Conservation (phyloP, 2,113 vertebrate species). For the Clinocottus analis region DNA sequence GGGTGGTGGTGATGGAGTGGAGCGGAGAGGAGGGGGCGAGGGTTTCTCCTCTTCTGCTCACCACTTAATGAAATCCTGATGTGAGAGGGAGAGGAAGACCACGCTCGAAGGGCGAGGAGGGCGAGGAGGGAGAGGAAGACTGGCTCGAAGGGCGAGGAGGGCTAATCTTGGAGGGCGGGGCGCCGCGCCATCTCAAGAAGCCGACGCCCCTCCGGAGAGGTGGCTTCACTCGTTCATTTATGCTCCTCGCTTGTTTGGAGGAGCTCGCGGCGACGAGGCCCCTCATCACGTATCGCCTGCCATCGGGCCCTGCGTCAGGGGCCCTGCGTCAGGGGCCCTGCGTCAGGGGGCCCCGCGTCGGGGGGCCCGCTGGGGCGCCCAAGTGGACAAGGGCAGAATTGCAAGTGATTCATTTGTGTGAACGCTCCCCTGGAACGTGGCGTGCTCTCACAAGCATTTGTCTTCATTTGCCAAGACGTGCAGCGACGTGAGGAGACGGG, state of each 20-base stretch:
- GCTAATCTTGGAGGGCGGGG: slow-evolving; percentile 58
- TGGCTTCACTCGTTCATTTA: slow-evolving; percentile 59
- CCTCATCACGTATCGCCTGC: slow-evolving; percentile 58
- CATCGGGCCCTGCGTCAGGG: too few relatives aligned
- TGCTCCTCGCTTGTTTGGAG: slow-evolving; percentile 47
- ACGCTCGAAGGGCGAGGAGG: slow-evolving; percentile 30
- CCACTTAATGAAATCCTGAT: slow-evolving; percentile 89
- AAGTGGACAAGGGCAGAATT: slow-evolving; percentile 81
- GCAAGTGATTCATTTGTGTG: slow-evolving; percentile 82
- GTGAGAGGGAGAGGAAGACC: slow-evolving; percentile 63
- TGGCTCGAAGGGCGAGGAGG: slow-evolving; percentile 34
- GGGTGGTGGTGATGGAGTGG: slow-evolving; percentile 65
- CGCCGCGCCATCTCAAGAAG: slow-evolving; percentile 61
- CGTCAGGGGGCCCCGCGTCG: slow-evolving; percentile 39
- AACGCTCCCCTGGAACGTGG: slow-evolving; percentile 70
- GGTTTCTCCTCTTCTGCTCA: slow-evolving; percentile 59
- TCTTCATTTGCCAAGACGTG: slow-evolving; percentile 82
- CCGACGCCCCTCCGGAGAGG: slow-evolving; percentile 64
- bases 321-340: too few relatives aligned
- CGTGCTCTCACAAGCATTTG: slow-evolving; percentile 73
- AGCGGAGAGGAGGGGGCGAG: slow-evolving; percentile 53
- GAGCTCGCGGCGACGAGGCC: slow-evolving; percentile 33
- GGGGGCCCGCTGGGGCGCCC: slow-evolving; percentile 67
- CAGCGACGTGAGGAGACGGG: slow-evolving; percentile 69
- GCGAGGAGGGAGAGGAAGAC: slow-evolving; percentile 46